Evolutionary conservation across 2,797 vertebrate species (phyloP).

Genomic region (Falco biarmicus): DNA sequence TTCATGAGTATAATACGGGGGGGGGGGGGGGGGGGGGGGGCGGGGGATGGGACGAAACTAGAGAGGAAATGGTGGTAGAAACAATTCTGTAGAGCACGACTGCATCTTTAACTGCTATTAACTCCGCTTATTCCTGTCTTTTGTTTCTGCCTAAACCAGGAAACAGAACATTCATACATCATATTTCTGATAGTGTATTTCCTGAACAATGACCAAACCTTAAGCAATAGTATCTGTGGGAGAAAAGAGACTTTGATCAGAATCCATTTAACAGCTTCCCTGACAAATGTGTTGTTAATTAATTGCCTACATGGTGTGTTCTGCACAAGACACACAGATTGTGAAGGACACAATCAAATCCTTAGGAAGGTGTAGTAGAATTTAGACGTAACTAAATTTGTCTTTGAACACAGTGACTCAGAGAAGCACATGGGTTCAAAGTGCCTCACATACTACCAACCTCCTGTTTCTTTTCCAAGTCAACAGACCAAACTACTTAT

Average conservation of each 20-base stretch:
- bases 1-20: not conserved
- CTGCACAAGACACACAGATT: not conserved
- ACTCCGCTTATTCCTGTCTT: not conserved
- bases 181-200: not conserved
- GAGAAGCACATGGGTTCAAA: not conserved
- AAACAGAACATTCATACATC: not conserved
- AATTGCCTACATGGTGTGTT: not conserved
- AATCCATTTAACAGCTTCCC: not conserved
- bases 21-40: too few species aligned
- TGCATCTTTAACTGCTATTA: not conserved
- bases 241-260: not conserved
- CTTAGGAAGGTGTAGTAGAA: not conserved
- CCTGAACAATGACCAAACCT: not conserved
- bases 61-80: not conserved
- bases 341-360: not conserved
- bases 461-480: not conserved
- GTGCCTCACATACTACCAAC: accelerated
- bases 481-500: not conserved
- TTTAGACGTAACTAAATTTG: not conserved
- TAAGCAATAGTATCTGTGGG: not conserved
- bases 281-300: not conserved
- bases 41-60: too few species aligned
- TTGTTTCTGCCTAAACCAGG: not conserved
- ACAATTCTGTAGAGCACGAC: not conserved
- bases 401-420: not conserved